phyloP scores from a whole-genome alignment of 2,113 vertebrate species.

The Vombatus ursinus region DNA sequence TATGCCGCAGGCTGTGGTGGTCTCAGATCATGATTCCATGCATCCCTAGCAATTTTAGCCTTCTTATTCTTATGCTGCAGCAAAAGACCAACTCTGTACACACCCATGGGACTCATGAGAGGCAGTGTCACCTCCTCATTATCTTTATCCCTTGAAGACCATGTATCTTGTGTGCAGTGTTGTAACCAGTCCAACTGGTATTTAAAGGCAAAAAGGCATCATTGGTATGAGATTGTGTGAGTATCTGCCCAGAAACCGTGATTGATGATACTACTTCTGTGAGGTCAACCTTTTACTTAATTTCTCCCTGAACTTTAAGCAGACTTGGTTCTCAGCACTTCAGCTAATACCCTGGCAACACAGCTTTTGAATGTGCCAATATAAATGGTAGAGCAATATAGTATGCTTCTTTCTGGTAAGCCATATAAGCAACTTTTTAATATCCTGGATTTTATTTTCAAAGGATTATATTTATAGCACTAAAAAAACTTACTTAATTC shows the following conservation, averaged over 20 bases:
- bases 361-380: not conserved
- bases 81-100: conserved; percentile 38
- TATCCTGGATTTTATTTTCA: conserved; percentile 18
- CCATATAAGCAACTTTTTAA: conserved; percentile 14
- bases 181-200: conserved; percentile 60
- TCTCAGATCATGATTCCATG: conserved; percentile 18
- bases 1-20: not conserved
- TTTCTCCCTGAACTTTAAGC: conserved; percentile 25
- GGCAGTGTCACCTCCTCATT: conserved; percentile 57
- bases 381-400: not conserved
- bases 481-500: not conserved
- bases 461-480: not conserved
- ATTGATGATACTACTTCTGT: conserved; percentile 31
- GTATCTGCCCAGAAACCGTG: conserved; percentile 43
- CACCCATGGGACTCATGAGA: conserved; percentile 49
- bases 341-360: not conserved
- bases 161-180: conserved; percentile 19
- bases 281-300: conserved; percentile 30
- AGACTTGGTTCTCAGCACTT: conserved; percentile 36
- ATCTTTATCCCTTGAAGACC: conserved; percentile 52
- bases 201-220: conserved; percentile 39
- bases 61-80: conserved; percentile 46
- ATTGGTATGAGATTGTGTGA: conserved; percentile 10
- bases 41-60: not conserved
- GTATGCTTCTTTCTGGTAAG: conserved; percentile 41